These are phyloP conservation scores for Thermophis baileyi DNA, from an alignment of 2,113 vertebrate genomes.

Conservation along the genomic window DNA sequence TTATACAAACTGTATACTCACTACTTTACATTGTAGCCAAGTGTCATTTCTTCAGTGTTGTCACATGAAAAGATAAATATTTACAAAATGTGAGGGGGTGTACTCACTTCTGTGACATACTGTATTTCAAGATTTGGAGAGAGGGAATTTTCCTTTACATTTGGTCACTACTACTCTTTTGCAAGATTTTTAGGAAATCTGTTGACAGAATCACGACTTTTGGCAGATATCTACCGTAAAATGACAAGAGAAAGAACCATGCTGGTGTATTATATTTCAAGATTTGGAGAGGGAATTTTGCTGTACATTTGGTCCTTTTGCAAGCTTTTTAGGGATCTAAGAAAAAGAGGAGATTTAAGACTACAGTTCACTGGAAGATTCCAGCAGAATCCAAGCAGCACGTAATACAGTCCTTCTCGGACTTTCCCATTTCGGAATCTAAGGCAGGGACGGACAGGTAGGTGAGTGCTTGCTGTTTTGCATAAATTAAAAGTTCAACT, in stretches of 20 bases:
- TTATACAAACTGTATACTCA: too few species aligned
- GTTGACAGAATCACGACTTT: too few species aligned
- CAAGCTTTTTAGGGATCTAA: conserved; percentile 8
- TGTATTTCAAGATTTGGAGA: not conserved
- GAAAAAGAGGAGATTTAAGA: not conserved
- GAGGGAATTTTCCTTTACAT: not conserved
- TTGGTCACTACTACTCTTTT: conserved; percentile 1
- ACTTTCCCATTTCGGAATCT: not conserved
- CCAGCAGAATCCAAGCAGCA: not conserved
- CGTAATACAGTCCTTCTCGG: not conserved
- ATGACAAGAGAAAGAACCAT: not conserved
- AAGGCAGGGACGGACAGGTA: not conserved
- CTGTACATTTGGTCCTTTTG: not conserved
- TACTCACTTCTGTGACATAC: too few species aligned
- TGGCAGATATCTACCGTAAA: not conserved
- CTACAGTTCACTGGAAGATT: conserved; percentile 38
- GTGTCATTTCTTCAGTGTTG: too few species aligned
- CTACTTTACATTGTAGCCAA: too few species aligned
- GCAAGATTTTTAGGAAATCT: not conserved
- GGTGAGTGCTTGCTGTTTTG: not conserved
- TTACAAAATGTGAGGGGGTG: too few species aligned
- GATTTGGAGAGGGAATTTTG: not conserved
- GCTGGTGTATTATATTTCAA: not conserved
- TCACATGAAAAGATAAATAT: too few species aligned
- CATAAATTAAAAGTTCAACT: not conserved